Evolutionary conservation across 2,888 invertebrate species (phyloP), one percentile per base, ranked within the genome.

Genomic region (Branchellion lobata): DNA sequence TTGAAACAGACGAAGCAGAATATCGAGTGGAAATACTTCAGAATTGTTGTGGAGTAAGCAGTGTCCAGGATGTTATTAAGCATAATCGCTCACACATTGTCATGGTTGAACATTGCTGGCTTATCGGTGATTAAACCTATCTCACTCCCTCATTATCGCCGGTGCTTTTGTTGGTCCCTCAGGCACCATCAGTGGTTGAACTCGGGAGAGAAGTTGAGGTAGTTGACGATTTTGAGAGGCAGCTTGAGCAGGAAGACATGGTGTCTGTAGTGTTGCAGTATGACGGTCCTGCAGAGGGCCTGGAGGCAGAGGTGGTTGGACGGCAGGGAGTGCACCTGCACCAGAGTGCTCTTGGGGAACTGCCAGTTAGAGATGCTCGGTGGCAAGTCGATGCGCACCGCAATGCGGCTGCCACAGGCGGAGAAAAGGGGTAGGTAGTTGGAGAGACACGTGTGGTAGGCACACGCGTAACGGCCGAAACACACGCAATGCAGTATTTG

Each of bases 371-470:
- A 29, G 40, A 8, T 40, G 40, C 8, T 5, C 1, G 84, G 84
- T 27, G 85, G 83, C 77, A 86, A 27, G 27, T 79, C 79, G 79
- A 87, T 82, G 3, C 86, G 85, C 34, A 87, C 84, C 27, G 86
- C 86, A 86, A 87, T 87, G 18, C 86, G 84, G 72, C 84, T 86
- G 8, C 86, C 86, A 80, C 87, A 87, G 69, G 84, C 83, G 0
- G 86, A 87, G 81, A 86, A 85, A 24, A 86, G 82, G 0, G 87
- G 87, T 83, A 86, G 84, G 83, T 86, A 87, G 82, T 87, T 87
- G 79, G 85, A 83, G 1, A 86, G 86, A 79, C 87, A 87, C 27
- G 85, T 84, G 82, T 87, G 87, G 34, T 84, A 78, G 5, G 81
- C 85, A 78, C 87, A 87, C 3, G 86, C 85, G 81, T 85, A 87